These are phyloP conservation scores for Anticlea derivata DNA, from an alignment of 2,888 invertebrate genomes.

Conservation along the genomic window DNA sequence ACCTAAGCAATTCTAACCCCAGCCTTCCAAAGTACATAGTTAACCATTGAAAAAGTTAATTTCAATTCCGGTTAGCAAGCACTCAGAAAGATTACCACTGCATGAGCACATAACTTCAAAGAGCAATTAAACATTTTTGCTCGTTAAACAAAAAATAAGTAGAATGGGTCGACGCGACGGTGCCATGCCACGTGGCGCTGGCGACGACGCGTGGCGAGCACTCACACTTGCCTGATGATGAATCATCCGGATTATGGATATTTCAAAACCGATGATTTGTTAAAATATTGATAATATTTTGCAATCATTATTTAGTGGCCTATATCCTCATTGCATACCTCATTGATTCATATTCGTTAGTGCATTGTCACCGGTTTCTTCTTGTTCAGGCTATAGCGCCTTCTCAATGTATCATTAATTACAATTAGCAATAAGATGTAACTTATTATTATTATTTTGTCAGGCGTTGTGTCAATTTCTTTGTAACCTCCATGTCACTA, in stretches of 20 bases:
- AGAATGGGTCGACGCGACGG: slow-evolving; percentile 38
- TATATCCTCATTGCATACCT: no score
- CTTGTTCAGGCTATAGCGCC: no score
- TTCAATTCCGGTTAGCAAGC: slow-evolving; percentile 54
- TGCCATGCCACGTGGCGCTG: slow-evolving; percentile 38
- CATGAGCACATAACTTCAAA: slow-evolving; percentile 48
- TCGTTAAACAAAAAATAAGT: slow-evolving; percentile 59
- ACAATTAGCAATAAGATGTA: no score
- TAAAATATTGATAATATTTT: neutral
- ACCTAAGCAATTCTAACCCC: no score
- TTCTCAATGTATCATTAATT: no score
- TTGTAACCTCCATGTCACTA: no score
- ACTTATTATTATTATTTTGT: no score
- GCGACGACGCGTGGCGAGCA: slow-evolving; percentile 44
- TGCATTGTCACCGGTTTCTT: no score
- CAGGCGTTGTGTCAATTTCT: no score
- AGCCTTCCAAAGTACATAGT: neutral
- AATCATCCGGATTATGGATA: slow-evolving; percentile 32
- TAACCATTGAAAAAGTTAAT: slow-evolving; percentile 42
- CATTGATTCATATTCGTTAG: no score
- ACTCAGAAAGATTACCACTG: slow-evolving; percentile 58
- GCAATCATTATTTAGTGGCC: no score
- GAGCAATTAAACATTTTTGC: slow-evolving; percentile 70
- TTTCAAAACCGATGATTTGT: neutral
- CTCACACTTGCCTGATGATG: slow-evolving; percentile 37